Evolutionary conservation across 2,113 vertebrate genomes (phyloP).

Genomic region (Takifugu bimaculatus): DNA sequence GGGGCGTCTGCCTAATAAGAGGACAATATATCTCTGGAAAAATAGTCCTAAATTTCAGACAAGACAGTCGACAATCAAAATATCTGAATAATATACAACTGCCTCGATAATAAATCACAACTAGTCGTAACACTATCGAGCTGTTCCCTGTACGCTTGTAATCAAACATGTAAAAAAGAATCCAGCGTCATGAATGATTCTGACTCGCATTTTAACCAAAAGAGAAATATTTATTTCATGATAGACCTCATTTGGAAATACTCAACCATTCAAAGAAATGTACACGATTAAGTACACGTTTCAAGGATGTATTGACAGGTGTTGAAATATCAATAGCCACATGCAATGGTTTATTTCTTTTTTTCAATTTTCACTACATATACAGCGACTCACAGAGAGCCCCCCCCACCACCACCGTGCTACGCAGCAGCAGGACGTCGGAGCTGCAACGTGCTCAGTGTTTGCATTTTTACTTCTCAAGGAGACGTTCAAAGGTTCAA

Average conservation of each 20-base stretch:
- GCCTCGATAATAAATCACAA: too few relatives aligned
- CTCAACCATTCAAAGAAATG: constrained; percentile 70
- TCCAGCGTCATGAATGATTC: constrained; percentile 1
- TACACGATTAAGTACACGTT: constrained; percentile 71
- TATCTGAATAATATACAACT: too few relatives aligned
- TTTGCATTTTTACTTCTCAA: constrained; percentile 29
- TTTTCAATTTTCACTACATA: constrained; percentile 61
- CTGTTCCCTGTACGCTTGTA: too few relatives aligned
- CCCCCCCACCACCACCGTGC: constrained; percentile 14
- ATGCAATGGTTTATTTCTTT: constrained; percentile 71
- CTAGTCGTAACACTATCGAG: too few relatives aligned
- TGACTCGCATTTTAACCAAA: constrained; percentile 48
- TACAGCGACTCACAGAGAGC: constrained; percentile 63
- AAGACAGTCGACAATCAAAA: too few relatives aligned
- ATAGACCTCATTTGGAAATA: constrained; percentile 78
- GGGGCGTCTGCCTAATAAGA: too few relatives aligned
- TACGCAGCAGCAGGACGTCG: constrained; percentile 16
- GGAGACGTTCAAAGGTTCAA: too few relatives aligned
- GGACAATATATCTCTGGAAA: too few relatives aligned
- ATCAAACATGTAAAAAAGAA: not conserved
- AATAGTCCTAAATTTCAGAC: too few relatives aligned
- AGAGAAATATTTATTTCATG: constrained; percentile 82
- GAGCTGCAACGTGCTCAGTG: constrained; percentile 38
- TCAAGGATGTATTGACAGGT: constrained; percentile 70
- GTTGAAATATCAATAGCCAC: constrained; percentile 76